These are phyloP conservation scores for Drosophila sulfurigaster DNA, from an alignment of 1,140 invertebrate species.

Conservation along the genomic window DNA sequence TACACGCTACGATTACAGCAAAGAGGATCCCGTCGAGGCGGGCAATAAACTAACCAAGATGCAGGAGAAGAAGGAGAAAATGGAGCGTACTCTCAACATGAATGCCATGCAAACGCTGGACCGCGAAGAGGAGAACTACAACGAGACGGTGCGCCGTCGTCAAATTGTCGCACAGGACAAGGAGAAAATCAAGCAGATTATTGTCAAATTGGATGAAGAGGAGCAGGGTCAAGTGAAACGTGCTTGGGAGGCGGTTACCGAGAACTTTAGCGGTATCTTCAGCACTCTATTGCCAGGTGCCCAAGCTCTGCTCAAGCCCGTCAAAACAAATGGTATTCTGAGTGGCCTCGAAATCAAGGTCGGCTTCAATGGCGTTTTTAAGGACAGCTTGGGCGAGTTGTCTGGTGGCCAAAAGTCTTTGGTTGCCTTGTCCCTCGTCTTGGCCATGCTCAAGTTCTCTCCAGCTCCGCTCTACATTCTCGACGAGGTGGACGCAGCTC, in stretches of 20 bases:
- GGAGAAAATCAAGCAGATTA: conserved; percentile 92
- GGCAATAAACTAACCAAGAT: conserved; percentile 88
- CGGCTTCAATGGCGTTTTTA: conserved; percentile 97
- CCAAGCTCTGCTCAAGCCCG: conserved; percentile 93
- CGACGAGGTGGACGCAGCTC: conserved; percentile 99
- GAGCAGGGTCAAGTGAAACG: conserved; percentile 92
- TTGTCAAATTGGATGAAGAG: conserved; percentile 95
- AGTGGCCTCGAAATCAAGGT: conserved; percentile 97
- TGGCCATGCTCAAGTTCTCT: conserved; percentile 98
- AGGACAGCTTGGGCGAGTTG: conserved; percentile 97
- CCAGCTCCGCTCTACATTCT: conserved; percentile 99
- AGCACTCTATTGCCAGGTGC: conserved; percentile 95
- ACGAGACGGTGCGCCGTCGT: conserved; percentile 92
- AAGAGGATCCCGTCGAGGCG: conserved; percentile 87
- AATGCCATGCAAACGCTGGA: conserved; percentile 94
- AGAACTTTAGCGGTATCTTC: conserved; percentile 99
- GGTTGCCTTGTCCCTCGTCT: conserved; percentile 97
- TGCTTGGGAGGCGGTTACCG: conserved; percentile 93
- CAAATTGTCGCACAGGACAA: conserved; percentile 95
- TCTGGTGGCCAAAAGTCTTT: conserved; percentile 98
- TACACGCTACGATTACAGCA: conserved; percentile 87
- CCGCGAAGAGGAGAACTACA: conserved; percentile 94
- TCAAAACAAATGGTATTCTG: conserved; percentile 89
- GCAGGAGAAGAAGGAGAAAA: conserved; percentile 89
- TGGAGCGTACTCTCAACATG: conserved; percentile 93